Percentiles rank a stretch among this genome's conserved stretches.
These are phyloP conservation scores for Phrynocephalus versicolor DNA, from an alignment of 2,113 vertebrate species.

Conservation along the genomic window DNA sequence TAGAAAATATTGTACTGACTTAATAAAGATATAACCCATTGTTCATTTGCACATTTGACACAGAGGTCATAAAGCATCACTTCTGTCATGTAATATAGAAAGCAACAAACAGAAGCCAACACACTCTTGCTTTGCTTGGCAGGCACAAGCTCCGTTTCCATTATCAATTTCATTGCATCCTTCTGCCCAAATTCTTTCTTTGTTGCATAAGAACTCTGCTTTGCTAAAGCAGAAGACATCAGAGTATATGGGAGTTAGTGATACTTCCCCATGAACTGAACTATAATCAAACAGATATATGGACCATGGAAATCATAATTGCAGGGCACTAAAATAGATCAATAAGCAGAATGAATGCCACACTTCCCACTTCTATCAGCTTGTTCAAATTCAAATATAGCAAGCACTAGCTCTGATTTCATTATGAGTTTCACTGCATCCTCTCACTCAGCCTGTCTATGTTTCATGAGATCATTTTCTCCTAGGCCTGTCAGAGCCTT, in stretches of 20 bases:
- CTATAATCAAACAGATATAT: neutral
- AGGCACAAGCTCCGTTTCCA: no score
- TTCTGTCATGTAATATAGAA: neutral
- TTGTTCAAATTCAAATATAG: constrained; percentile 2
- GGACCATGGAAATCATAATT: neutral
- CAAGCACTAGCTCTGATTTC: neutral
- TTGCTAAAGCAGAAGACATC: neutral
- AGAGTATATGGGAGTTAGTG: neutral
- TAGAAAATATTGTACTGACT: no score
- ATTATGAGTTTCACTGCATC: neutral
- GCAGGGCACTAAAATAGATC: neutral
- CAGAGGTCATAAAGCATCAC: neutral
- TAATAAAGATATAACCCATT: no score
- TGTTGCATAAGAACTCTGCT: neutral
- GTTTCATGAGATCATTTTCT: neutral
- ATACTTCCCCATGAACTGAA: neutral
- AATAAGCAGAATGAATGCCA: neutral
- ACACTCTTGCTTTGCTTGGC: neutral
- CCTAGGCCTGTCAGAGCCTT: no score
- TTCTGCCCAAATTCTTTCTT: no score
- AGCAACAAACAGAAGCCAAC: neutral
- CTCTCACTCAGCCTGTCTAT: neutral
- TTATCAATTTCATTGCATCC: neutral
- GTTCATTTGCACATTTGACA: neutral
- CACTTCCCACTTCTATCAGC: neutral